Evolutionary conservation across 2,113 vertebrate genomes (phyloP).

Genomic region (rabbit (Oryctolagus cuniculus)): mOryCun1.1 NC_091447.1:57776501-57777000

Average conservation of each 20-base stretch:
- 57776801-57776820: slow-evolving; percentile 78
- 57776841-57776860: slow-evolving; percentile 80
- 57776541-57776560: no score
- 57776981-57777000: slow-evolving; percentile 60
- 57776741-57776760: no score
- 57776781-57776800: slow-evolving; percentile 59
- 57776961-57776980: slow-evolving; percentile 18
- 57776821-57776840: slow-evolving; percentile 62
- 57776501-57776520: no score
- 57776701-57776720: neutral
- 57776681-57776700: no score
- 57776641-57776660: neutral
- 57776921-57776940: neutral
- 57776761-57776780: neutral
- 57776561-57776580: no score
- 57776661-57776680: no score
- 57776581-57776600: no score
- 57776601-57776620: no score
- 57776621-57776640: neutral
- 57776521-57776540: no score
- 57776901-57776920: slow-evolving; percentile 59
- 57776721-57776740: neutral
- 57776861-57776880: slow-evolving; percentile 48
- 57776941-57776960: slow-evolving; percentile 47
- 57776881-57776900: slow-evolving; percentile 38